These are phyloP conservation scores for Merops nubicus DNA, from an alignment of 2,113 vertebrate species.

Conservation along the genomic window DNA sequence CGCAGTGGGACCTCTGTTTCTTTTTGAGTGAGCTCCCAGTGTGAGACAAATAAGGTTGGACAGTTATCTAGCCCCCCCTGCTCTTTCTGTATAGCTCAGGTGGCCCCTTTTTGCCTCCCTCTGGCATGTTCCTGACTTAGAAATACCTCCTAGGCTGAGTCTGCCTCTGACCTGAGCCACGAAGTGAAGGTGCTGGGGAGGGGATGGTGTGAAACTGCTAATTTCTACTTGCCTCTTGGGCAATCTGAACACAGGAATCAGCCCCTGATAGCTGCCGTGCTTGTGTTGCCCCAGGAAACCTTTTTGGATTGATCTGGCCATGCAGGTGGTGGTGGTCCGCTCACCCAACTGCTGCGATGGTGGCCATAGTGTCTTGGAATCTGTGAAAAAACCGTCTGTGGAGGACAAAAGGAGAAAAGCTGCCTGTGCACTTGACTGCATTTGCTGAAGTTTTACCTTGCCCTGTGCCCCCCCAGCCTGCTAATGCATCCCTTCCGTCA, in stretches of 20 bases:
- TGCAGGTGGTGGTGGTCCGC: background rate
- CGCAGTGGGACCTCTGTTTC: background rate
- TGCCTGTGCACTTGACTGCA: background rate
- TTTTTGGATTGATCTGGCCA: background rate
- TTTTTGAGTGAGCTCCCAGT: background rate
- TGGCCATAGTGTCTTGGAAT: background rate
- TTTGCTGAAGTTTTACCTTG: conserved; percentile 57
- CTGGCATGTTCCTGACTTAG: background rate
- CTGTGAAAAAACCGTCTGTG: background rate
- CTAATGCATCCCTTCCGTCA: conserved; percentile 40
- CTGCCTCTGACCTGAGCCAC: background rate
- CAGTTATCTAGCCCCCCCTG: background rate
- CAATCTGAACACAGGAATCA: background rate
- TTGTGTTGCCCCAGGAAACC: background rate
- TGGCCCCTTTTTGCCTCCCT: background rate
- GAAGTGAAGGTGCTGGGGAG: background rate
- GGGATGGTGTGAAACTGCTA: background rate
- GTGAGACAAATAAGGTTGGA: background rate
- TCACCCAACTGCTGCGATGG: background rate
- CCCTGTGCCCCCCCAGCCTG: conserved; percentile 2
- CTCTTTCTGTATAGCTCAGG: background rate
- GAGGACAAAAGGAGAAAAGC: background rate
- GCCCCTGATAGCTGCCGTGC: accelerated
- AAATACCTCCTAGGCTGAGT: background rate
- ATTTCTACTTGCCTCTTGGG: background rate